Conservation (phyloP, 2,888 invertebrate genomes). For the Dryococelus australis region DNA sequence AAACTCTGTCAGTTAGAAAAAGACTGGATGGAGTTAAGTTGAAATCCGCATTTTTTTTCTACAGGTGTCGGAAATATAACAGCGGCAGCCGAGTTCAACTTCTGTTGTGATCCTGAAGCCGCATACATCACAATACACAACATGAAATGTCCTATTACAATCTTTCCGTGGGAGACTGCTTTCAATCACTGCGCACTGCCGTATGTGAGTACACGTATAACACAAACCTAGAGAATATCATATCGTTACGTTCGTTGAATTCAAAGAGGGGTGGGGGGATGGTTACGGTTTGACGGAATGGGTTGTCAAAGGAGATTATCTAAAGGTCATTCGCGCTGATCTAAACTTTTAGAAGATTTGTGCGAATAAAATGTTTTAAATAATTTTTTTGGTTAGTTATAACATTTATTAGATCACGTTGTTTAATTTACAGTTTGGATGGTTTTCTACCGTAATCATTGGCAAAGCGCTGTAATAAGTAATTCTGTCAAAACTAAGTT, state of each 20-base stretch:
- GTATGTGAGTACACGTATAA: slow-evolving; percentile 43
- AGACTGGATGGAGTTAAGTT: neutral
- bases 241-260: too few species aligned
- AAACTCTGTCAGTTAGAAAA: neutral
- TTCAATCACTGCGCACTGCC: slow-evolving; percentile 39
- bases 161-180: slow-evolving; percentile 44
- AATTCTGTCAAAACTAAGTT: too few species aligned
- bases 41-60: neutral
- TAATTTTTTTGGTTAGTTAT: too few species aligned
- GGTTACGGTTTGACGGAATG: neutral
- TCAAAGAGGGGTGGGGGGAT: neutral
- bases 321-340: too few species aligned
- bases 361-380: too few species aligned
- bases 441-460: too few species aligned
- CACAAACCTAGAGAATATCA: too few species aligned
- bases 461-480: too few species aligned
- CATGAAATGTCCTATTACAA: slow-evolving; percentile 55
- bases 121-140: slow-evolving; percentile 74
- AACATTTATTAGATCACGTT: too few species aligned
- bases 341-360: too few species aligned
- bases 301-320: too few species aligned
- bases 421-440: too few species aligned
- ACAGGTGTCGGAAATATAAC: slow-evolving; percentile 67
- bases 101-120: slow-evolving; percentile 78
- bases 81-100: slow-evolving; percentile 78